These are phyloP conservation scores for Octomys mimax DNA, from an alignment of 2,797 vertebrate species.

Conservation along the genomic window DNA sequence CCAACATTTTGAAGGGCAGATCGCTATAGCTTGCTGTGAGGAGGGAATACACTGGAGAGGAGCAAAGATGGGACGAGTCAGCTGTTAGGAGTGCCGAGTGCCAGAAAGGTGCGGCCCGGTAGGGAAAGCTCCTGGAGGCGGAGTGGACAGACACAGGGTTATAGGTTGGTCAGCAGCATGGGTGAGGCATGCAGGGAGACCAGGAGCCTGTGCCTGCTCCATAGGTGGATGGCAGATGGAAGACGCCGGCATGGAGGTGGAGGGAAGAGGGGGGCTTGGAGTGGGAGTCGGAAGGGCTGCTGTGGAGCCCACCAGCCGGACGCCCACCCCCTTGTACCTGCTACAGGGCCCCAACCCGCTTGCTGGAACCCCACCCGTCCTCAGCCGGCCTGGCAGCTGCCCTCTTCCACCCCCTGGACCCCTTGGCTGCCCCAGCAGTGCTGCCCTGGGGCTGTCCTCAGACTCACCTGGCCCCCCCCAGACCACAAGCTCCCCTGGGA, in stretches of 20 bases:
- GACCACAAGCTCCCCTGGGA: constrained; percentile 7
- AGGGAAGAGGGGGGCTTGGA: not conserved
- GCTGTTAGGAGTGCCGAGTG: not conserved
- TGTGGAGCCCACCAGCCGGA: not conserved
- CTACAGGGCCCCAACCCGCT: not conserved
- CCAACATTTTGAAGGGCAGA: not conserved
- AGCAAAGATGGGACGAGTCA: not conserved
- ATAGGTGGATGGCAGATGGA: not conserved
- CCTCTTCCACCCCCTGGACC: not conserved
- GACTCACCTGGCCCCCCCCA: not conserved
- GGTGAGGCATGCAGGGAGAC: not conserved
- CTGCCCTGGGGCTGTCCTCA: not conserved
- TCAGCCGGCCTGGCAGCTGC: not conserved
- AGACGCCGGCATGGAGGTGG: not conserved
- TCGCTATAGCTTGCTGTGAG: not conserved
- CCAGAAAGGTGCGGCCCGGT: not conserved
- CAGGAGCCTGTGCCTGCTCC: not conserved
- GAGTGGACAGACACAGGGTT: not conserved
- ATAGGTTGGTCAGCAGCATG: not conserved
- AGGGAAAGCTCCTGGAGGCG: not conserved
- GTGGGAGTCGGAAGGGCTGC: not conserved
- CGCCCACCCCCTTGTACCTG: too few relatives aligned
- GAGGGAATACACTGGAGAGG: not conserved
- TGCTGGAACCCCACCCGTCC: not conserved
- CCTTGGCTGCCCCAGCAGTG: fast-evolving